Evolutionary conservation across 2,888 invertebrate genomes (phyloP).

Genomic region (Ichneumon xanthorius): DNA sequence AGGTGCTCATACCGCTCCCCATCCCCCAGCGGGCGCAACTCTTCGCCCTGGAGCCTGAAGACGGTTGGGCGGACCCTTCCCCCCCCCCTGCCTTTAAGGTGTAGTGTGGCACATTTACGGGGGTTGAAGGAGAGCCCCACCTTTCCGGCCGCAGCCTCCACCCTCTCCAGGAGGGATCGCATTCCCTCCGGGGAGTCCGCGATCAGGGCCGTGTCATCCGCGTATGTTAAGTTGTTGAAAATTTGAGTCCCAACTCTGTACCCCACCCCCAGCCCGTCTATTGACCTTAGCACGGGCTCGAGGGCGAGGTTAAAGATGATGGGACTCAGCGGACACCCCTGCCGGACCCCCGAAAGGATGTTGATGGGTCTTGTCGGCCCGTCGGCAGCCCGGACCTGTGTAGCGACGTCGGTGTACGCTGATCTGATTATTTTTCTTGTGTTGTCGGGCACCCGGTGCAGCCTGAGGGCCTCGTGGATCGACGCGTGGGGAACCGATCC

Average conservation of each 20-base stretch:
- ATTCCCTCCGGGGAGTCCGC: conserved; percentile 69
- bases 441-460: neutral
- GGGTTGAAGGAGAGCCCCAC: conserved; percentile 76
- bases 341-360: conserved; percentile 76
- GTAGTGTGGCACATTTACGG: neutral
- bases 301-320: conserved; percentile 79
- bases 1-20: no score
- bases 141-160: conserved; percentile 33
- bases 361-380: conserved; percentile 70
- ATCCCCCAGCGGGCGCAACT: no score
- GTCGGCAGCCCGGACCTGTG: conserved; percentile 62
- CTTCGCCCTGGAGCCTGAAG: no score
- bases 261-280: conserved; percentile 6
- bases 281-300: conserved; percentile 72
- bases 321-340: conserved; percentile 79
- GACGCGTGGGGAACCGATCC: conserved; percentile 79
- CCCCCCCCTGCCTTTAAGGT: no score
- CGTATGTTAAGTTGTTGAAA: conserved; percentile 23
- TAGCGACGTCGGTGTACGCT: conserved; percentile 66
- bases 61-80: no score
- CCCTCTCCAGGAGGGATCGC: neutral
- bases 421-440: conserved; percentile 59
- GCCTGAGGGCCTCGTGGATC: conserved; percentile 64
- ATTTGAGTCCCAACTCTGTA: conserved; percentile 24
- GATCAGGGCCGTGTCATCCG: conserved; percentile 54